These are phyloP conservation scores for Stramonita haemastoma DNA, from an alignment of 2,888 invertebrate species.

Conservation along the genomic window DNA sequence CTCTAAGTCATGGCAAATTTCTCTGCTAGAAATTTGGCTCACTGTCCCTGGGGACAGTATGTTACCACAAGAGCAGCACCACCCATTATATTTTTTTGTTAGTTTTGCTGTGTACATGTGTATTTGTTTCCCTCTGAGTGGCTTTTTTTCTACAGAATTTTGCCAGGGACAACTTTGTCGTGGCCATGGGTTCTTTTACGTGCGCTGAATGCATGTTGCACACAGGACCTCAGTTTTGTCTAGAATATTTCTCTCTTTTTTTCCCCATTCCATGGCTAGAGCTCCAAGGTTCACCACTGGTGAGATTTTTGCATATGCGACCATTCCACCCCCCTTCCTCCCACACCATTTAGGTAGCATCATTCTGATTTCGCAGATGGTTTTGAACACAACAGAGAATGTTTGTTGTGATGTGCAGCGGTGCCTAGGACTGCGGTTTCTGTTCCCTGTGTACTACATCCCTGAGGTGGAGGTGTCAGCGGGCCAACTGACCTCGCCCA, in stretches of 20 bases:
- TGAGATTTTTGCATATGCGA: not conserved
- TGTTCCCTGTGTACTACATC: slow-evolving; percentile 79
- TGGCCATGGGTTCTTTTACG: too few species aligned
- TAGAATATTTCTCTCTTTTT: not conserved
- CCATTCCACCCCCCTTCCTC: too few species aligned
- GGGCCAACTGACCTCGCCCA: slow-evolving; percentile 71
- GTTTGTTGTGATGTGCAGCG: slow-evolving; percentile 62
- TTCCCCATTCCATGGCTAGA: not conserved
- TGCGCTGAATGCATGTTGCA: too few species aligned
- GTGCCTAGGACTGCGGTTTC: slow-evolving; percentile 77
- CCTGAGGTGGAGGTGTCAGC: slow-evolving; percentile 77
- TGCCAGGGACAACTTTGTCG: too few species aligned
- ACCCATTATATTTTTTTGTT: not conserved
- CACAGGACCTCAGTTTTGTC: too few species aligned
- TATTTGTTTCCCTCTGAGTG: not conserved
- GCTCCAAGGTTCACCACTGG: not conserved
- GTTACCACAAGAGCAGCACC: not conserved
- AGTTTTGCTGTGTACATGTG: not conserved
- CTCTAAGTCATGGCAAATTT: not conserved
- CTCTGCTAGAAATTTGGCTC: not conserved
- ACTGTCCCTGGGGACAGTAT: not conserved
- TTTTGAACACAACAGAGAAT: not conserved
- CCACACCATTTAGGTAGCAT: not conserved
- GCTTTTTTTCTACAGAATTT: too few species aligned
- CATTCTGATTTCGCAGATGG: not conserved